Conservation (phyloP, 2,888 invertebrate genomes). For the Notocelia uddmanniana region DNA sequence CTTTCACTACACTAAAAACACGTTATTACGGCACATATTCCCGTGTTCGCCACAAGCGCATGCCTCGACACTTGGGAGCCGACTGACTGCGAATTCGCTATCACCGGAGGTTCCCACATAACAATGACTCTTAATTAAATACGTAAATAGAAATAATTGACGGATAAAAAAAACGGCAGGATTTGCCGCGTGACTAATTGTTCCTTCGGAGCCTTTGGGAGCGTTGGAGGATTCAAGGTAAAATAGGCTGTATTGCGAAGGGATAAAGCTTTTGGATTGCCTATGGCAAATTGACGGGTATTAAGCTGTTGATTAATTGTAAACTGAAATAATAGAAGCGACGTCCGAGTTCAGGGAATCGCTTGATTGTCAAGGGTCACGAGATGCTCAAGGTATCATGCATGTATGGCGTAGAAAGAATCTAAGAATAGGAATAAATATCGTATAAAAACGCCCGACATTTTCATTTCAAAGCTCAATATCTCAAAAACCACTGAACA, state of each 20-base stretch:
- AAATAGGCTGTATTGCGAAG: slow-evolving; percentile 18
- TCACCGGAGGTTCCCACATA: slow-evolving; percentile 41
- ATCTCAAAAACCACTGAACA: too few species aligned
- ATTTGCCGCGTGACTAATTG: slow-evolving; percentile 42
- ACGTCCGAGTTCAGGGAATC: slow-evolving; percentile 5
- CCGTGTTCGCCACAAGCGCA: slow-evolving; percentile 10
- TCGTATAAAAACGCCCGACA: background rate
- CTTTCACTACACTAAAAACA: slow-evolving; percentile 40
- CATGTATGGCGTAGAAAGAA: background rate
- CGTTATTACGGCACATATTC: slow-evolving; percentile 8
- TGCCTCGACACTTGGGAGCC: slow-evolving; percentile 1
- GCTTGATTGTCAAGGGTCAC: slow-evolving; percentile 17
- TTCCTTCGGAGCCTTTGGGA: slow-evolving; percentile 20
- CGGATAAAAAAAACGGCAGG: slow-evolving; percentile 40
- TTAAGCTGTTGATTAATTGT: slow-evolving; percentile 20
- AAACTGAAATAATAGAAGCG: slow-evolving; percentile 1
- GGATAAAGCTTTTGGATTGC: background rate
- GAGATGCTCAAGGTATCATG: background rate
- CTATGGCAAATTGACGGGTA: slow-evolving; percentile 2
- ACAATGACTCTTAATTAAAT: slow-evolving; percentile 41
- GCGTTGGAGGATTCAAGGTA: background rate
- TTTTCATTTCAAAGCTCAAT: too few species aligned
- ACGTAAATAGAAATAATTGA: slow-evolving; percentile 44
- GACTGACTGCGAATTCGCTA: slow-evolving; percentile 26
- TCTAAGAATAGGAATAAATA: background rate